These are phyloP conservation scores for Platygyra sinensis DNA, from an alignment of 64 coral and sea anemone genomes.

Conservation along the genomic window DNA sequence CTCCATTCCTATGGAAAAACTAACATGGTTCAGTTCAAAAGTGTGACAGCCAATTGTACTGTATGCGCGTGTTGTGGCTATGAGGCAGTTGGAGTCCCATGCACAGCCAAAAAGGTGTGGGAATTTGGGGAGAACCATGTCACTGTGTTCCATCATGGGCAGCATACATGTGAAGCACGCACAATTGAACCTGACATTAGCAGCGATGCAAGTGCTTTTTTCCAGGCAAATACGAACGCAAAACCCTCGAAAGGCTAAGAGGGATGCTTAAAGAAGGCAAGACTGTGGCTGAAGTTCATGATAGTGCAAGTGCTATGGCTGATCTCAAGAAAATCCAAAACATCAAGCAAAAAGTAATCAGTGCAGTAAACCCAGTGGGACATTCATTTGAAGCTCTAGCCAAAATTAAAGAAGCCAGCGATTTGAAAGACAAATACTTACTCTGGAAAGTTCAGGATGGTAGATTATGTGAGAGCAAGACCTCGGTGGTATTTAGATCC, in stretches of 20 bases:
- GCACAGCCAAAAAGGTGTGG: slow-evolving; percentile 51
- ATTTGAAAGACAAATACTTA: slow-evolving; percentile 45
- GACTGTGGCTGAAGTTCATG: too few relatives aligned
- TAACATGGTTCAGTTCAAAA: slow-evolving; percentile 60
- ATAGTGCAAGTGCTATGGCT: too few relatives aligned
- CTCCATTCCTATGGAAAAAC: slow-evolving; percentile 29
- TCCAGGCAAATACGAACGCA: too few relatives aligned
- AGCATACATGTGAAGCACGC: slow-evolving; percentile 34
- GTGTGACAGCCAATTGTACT: not conserved
- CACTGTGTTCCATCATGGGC: slow-evolving; percentile 50
- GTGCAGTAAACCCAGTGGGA: slow-evolving; percentile 49
- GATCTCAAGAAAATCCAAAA: slow-evolving; percentile 50
- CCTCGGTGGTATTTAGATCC: slow-evolving; percentile 31
- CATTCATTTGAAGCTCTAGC: slow-evolving; percentile 80
- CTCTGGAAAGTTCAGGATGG: slow-evolving; percentile 65
- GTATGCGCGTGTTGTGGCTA: slow-evolving; percentile 39
- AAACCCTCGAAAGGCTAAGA: too few relatives aligned
- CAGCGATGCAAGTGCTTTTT: too few relatives aligned
- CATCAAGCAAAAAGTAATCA: slow-evolving; percentile 77
- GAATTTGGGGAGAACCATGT: slow-evolving; percentile 45
- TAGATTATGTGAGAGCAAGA: slow-evolving; percentile 20
- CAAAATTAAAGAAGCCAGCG: slow-evolving; percentile 57
- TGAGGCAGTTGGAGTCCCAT: slow-evolving; percentile 23
- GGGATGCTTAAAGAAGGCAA: too few relatives aligned
- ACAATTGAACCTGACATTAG: not conserved